Evolutionary conservation across 2,797 vertebrate species (phyloP).

Genomic region (Rousettus madagascariensis): DNA sequence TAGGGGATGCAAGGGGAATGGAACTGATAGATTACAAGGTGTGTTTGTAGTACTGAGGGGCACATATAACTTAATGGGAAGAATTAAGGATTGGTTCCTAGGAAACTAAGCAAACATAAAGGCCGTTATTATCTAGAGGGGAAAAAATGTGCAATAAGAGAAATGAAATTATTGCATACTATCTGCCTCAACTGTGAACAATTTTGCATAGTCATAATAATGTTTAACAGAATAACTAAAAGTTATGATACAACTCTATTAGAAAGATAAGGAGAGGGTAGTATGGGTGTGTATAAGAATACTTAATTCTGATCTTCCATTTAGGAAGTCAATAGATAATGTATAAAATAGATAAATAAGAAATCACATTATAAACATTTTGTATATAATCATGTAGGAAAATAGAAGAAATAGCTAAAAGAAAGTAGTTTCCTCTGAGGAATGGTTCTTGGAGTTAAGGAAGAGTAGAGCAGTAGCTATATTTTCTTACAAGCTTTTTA

Average conservation of each 20-base stretch:
- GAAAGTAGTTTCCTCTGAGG: constrained; percentile 22
- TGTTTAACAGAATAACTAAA: background rate
- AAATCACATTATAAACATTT: constrained; percentile 9
- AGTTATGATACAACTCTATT: background rate
- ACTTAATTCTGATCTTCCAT: constrained; percentile 1
- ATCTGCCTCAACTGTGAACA: background rate
- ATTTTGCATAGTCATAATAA: background rate
- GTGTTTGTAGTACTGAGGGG: background rate
- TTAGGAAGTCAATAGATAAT: constrained; percentile 2
- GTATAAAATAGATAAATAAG: background rate
- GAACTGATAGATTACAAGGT: background rate
- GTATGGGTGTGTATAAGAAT: background rate
- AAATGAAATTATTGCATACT: background rate
- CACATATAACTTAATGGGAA: background rate
- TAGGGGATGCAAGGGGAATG: background rate
- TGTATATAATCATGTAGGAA: background rate
- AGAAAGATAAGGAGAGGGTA: background rate
- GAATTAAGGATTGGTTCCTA: background rate
- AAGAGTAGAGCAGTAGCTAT: background rate
- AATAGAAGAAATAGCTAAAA: constrained; percentile 37
- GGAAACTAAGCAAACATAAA: constrained; percentile 28
- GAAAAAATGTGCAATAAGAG: background rate
- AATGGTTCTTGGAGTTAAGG: background rate
- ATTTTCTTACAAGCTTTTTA: constrained; percentile 31
- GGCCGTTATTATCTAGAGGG: background rate